Evolutionary conservation across 2,113 vertebrate species (phyloP).

Genomic region (Cebus imitator): DNA sequence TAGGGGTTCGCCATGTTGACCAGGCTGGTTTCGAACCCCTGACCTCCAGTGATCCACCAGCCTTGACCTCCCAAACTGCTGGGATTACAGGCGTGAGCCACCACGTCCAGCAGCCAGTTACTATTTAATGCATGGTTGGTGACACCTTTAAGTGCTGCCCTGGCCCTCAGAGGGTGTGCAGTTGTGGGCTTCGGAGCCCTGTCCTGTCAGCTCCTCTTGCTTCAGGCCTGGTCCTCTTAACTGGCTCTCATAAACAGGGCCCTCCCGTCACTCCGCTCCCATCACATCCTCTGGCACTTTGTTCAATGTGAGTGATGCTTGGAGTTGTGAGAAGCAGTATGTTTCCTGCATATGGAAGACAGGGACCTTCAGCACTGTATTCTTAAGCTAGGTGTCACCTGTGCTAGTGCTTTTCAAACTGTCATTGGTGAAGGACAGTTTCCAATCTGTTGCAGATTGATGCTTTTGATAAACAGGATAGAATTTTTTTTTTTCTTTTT

Average conservation of each 20-base stretch:
- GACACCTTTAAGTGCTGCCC: background rate
- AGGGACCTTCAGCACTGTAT: background rate
- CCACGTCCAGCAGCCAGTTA: background rate
- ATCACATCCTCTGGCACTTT: background rate
- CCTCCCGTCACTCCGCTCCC: background rate
- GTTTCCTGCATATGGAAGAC: background rate
- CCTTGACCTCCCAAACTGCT: too few species aligned
- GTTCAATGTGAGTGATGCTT: background rate
- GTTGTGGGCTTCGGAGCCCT: background rate
- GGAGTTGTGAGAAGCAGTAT: background rate
- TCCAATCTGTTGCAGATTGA: background rate
- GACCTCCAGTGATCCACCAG: too few species aligned
- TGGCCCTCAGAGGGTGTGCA: background rate
- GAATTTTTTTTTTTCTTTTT: background rate
- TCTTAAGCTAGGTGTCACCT: background rate
- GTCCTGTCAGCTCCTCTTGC: fast-evolving
- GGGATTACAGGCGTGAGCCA: too few species aligned
- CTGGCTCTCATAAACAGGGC: background rate
- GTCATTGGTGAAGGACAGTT: background rate
- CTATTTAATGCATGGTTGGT: background rate
- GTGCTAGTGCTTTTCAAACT: background rate
- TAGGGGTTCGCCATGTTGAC: too few species aligned
- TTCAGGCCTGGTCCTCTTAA: background rate
- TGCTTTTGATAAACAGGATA: background rate
- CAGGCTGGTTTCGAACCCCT: too few species aligned